phyloP scores from a whole-genome alignment of 2,113 vertebrate genomes.

The Callaeas wilsoni region DNA sequence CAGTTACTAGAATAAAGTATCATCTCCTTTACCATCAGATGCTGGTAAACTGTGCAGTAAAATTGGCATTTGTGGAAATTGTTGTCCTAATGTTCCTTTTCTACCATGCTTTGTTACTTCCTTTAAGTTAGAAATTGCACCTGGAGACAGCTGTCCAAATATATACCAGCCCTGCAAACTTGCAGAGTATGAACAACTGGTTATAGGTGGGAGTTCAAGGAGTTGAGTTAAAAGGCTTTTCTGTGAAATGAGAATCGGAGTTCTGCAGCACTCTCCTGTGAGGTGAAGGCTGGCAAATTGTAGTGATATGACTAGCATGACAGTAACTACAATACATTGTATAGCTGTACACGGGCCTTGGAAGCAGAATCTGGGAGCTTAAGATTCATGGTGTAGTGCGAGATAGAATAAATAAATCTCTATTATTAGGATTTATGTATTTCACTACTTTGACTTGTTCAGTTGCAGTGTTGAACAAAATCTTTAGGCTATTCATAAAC shows the following conservation, averaged over 20 bases:
- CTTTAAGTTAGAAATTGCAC: not conserved
- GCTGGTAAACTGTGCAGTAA: not conserved
- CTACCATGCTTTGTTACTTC: not conserved
- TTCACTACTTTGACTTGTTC: not conserved
- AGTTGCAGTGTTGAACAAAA: not conserved
- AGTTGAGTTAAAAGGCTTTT: not conserved
- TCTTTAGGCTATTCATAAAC: not conserved
- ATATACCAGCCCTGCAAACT: not conserved
- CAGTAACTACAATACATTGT: not conserved
- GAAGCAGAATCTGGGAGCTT: not conserved
- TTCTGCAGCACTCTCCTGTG: not conserved
- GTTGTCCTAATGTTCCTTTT: not conserved
- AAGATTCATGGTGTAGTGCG: not conserved
- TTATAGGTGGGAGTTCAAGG: not conserved
- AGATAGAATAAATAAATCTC: not conserved
- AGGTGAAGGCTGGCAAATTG: not conserved
- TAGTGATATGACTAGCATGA: not conserved
- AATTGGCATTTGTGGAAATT: not conserved
- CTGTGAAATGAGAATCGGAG: not conserved
- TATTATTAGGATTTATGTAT: not conserved
- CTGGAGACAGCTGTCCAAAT: not conserved
- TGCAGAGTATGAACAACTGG: fast-evolving
- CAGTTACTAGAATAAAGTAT: not conserved
- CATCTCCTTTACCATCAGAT: not conserved
- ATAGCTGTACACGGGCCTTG: not conserved